Conservation (phyloP, 1,140 invertebrate genomes). For the Drosophila grimshawi region DNA sequence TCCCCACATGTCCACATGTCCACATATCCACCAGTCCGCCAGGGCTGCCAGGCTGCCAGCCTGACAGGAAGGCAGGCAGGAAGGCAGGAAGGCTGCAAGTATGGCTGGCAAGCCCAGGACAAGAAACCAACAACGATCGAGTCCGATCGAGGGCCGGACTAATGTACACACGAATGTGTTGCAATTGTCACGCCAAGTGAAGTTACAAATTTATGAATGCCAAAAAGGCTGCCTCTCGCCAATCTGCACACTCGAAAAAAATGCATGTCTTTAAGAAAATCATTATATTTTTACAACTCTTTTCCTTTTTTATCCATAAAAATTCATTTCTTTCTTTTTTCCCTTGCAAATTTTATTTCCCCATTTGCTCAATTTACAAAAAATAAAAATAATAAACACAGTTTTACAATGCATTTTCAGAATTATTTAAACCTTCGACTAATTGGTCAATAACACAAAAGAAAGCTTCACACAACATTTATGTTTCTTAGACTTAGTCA, state of each 20-base stretch:
- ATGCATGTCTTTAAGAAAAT: too few species aligned
- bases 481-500: too few species aligned
- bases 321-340: too few species aligned
- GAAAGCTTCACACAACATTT: too few species aligned
- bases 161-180: slow-evolving; percentile 82
- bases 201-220: slow-evolving; percentile 84
- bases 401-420: too few species aligned
- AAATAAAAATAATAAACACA: too few species aligned
- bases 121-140: slow-evolving; percentile 25
- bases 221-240: slow-evolving; percentile 62
- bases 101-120: not conserved
- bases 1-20: slow-evolving; percentile 59
- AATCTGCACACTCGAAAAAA: not conserved
- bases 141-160: slow-evolving; percentile 67
- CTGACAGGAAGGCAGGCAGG: not conserved
- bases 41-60: not conserved
- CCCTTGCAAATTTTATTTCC: too few species aligned
- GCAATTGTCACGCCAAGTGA: slow-evolving; percentile 84
- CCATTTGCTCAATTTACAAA: too few species aligned
- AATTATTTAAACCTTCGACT: too few species aligned
- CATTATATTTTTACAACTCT: too few species aligned
- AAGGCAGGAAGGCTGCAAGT: not conserved
- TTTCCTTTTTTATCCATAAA: too few species aligned
- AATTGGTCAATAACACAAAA: too few species aligned
- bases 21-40: not conserved